Evolutionary conservation across 2,797 vertebrate species (phyloP), one percentile per base, ranked within the genome.

Genomic region (Phalanger gymnotis): DNA sequence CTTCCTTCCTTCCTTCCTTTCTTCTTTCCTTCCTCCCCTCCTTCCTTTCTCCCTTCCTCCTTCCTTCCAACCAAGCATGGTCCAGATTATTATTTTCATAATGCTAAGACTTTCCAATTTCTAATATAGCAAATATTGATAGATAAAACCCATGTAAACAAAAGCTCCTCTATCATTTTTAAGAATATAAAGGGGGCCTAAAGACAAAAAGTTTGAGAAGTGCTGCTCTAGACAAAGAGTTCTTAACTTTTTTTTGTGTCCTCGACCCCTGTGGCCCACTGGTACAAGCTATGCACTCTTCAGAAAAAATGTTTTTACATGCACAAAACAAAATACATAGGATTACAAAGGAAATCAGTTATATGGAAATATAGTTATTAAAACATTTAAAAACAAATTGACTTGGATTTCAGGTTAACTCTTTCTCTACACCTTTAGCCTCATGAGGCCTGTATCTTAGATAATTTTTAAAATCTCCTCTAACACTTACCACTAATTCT

Each of bases 1-100:
- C 56, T 27, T 57, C 25, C 34, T 0, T 7, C 25, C 16, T 1
- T 2, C 10, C 11, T 0, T 6, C 12, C 3, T 0, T 53, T 19
- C 16, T 1, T 0, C 0, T 54, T 9, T 61, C 30, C 12, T 58
- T 31, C 57, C 28, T 58, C 12, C 10, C 57, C 30, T 6, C 25
- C 27, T 57, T 28, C 56, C 56, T 57, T 14, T 10, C 4, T 57
- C 28, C 34, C 12, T 66, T 14, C 58, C 34, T 40, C 51, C 51
- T 12, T 90, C 27, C 51, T 53, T 90, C 34, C 34, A 73, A 73
- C 16, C 1, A n/a, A 81, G 2, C 40, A 11, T 47, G 73, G 73
- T 47, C 19, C 73, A 40, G 16, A 47, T 22, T 25, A 81, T 81
- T 81, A 47, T 81, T 81, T 22, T 47, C 66, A 81, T 25, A 81